Base-by-base conservation (phyloP, 1,140 invertebrate genomes). In the Temnothorax longispinosus region DNA sequence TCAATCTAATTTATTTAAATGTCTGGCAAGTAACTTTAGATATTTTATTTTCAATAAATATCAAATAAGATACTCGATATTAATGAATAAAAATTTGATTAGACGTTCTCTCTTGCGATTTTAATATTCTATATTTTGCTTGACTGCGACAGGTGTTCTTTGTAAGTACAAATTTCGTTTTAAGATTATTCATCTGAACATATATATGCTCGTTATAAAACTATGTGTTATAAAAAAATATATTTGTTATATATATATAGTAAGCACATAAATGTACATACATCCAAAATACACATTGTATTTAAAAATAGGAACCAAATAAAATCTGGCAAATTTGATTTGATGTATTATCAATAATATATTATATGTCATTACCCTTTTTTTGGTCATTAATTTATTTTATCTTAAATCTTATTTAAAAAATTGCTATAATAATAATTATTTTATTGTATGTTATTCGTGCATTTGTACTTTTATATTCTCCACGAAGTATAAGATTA, bases 111-210 rank as follows among this genome's bases (percentile, higher is more conserved):
- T 41, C 10, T 47, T 47, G 11, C 27, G 13, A 32, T 21, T 56
- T 54, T 56, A 54, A 38, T n/a, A 27, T 60, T 76, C 2, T n/a
- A 44, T 35, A 77, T 77, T 60, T 77, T 62, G 18, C 7, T 72
- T 44, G 35, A 60, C 15, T 41, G 38, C 6, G 10, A 77, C 21
- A 77, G 0, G 32, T 62, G 1, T 32, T 18, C 5, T 62, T 77
- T 62, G 7, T 47, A 47, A 77, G 15, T 56, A 21, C 3, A 75
- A 75, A 76, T 35, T 52, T 60, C 18, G 21, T 44, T 75, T 56
- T 58, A 56, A 56, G 8, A 21, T 75, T 47, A 47, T 13, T 60
- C 21, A 13, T 11, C 10, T 38, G 7, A 74, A 21, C 27, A 27
- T 27, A 27, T 11, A n/a, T 54, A 50, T 21, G 38, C 3, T 62